Evolutionary conservation across 37 sponge, comb jelly and placozoan genomes (phyloP), one percentile per base, ranked within the genome.

Genomic region (Cliona cf. orientalis): DNA sequence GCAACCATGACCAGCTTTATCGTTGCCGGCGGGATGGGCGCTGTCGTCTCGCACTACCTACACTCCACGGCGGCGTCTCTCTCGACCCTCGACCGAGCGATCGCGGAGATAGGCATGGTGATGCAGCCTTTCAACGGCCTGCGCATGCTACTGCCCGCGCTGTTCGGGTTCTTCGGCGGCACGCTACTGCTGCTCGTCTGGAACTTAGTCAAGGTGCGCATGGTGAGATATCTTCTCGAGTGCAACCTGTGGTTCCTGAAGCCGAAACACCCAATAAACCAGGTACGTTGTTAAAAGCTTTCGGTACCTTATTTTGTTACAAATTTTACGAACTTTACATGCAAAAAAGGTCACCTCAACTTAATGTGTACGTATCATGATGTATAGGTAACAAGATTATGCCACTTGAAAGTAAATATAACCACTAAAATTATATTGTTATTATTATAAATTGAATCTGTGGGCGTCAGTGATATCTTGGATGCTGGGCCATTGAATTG

Each of bases 211-310:
- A 78, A 77, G 34, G 78, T 76, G 2, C 46, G 80, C 25, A 56
- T 85, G 33, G 74, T 89, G 9, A 35, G 93, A 28, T 71, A 66
- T 34, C 69, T 93, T 17, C 81, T 93, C 0, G 63, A 83, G 9
- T 89, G 78, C 65, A 64, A 93, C 46, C 79, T 78, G 43, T 93
- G 93, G 93, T 89, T 93, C 56, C 72, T 91, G 61, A 44, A 70
- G 17, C 87, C 89, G 14, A 88, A 82, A 61, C 43, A 36, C 42
- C 89, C 83, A 2, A 46, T 82, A 3, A 88, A 82, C 60, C 76
- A 71, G 65, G 89, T 88, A 60, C 58, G 76, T 3, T n/a, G n/a
- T n/a, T n/a, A n/a, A n/a, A n/a, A n/a, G n/a, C n/a, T n/a, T n/a
- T n/a, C n/a, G n/a, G n/a, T n/a, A n/a, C n/a, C n/a, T n/a, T n/a